phyloP scores from a whole-genome alignment of 92 coral and sea anemone genomes.

The Chrysogorgia sp. region DNA sequence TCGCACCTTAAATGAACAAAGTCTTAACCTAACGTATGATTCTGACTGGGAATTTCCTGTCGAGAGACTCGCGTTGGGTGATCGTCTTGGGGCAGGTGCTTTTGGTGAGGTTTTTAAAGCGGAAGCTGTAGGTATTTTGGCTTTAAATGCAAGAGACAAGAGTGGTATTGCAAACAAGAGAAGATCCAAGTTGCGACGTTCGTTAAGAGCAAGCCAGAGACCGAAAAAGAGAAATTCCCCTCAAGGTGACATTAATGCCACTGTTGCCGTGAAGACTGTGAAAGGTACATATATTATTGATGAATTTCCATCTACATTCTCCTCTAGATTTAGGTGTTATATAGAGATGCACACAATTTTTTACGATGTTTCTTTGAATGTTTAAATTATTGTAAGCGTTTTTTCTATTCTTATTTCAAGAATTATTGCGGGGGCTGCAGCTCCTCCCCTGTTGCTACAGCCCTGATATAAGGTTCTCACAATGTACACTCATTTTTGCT shows the following conservation, averaged over 20 bases:
- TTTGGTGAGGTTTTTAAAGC: slow-evolving; percentile 92
- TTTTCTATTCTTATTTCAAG: too few relatives aligned
- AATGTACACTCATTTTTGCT: too few relatives aligned
- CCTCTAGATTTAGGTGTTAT: too few relatives aligned
- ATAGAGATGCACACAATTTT: too few relatives aligned
- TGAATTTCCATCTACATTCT: too few relatives aligned
- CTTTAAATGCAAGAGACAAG: slow-evolving; percentile 71
- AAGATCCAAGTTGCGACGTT: slow-evolving; percentile 79
- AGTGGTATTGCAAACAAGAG: slow-evolving; percentile 61
- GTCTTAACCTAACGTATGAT: slow-evolving; percentile 88
- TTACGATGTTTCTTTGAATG: too few relatives aligned
- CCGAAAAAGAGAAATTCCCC: slow-evolving; percentile 26
- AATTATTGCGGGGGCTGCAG: too few relatives aligned
- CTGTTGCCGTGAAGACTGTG: slow-evolving; percentile 85
- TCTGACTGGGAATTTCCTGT: slow-evolving; percentile 97
- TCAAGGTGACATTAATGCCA: slow-evolving; percentile 53
- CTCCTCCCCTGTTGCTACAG: too few relatives aligned
- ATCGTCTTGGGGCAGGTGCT: slow-evolving; percentile 89
- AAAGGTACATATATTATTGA: slow-evolving; percentile 63
- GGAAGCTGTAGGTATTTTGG: slow-evolving; percentile 94
- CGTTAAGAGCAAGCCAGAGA: slow-evolving; percentile 62
- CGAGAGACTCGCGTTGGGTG: slow-evolving; percentile 82
- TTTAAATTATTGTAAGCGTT: too few relatives aligned
- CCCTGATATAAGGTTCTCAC: too few relatives aligned
- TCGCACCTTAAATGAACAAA: slow-evolving; percentile 88